Base-by-base conservation (phyloP, 2,113 vertebrate genomes). In the Proterorhinus semilunaris region DNA sequence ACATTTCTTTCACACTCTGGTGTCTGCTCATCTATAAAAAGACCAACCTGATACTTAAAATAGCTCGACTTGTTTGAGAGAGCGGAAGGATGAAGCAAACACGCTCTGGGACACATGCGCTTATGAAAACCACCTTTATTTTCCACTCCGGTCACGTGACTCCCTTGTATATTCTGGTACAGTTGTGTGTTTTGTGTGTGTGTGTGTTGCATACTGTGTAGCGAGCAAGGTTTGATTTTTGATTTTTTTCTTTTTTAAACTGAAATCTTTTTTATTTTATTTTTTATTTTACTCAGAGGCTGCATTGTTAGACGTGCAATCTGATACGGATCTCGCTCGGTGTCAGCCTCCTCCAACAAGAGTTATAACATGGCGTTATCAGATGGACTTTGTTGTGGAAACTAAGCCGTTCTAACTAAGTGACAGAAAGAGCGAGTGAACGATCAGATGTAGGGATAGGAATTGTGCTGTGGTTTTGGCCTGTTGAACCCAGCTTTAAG, bases 41-140 rank as follows among this genome's bases (percentile, higher is more conserved):
- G 72, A 63, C 72, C 71, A 89, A 88, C 67, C 78, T 71, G 45
- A 68, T 52, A 64, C 92, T 87, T 81, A 87, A 92, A 90, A 92
- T 92, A 93, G 83, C 78, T 50, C 0, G 27, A 80, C 72, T 87
- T 89, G 86, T 89, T 89, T 90, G 75, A 88, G 85, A 87, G 83
- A 87, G 86, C 78, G 86, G 89, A 92, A 92, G 88, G 86, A 83
- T 83, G 85, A 90, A 76, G 81, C 86, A 88, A 87, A 90, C 86
- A 87, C 84, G 66, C 83, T 86, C 74, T 69, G 83, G 81, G 82
- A 76, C 80, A 74, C 86, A 86, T 83, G 90, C 87, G 83, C 86
- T 76, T 59, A 75, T 82, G 77, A 92, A 92, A 89, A 90, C 86
- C 90, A 83, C 85, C 77, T 85, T 81, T 75, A 88, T 87, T 90